Evolutionary conservation across 2,888 invertebrate genomes (phyloP), one percentile per base, ranked within the genome.

Genomic region (Apomyelois bistriatella): DNA sequence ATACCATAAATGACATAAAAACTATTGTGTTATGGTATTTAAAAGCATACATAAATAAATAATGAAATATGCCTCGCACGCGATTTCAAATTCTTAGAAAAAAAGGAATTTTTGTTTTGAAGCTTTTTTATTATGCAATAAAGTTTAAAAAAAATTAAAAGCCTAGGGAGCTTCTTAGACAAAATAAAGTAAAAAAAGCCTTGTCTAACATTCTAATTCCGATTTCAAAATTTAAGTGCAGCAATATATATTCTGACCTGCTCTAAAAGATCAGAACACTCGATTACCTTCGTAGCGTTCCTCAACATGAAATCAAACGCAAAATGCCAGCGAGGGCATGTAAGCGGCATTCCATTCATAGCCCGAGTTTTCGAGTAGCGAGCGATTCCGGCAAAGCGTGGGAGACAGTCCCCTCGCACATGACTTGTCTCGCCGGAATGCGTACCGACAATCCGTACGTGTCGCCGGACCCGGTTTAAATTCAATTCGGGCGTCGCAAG

Each of bases 381-480:
- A 40, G 15, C 38, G 13, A 8, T 40, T 9, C 22, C 22, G 2
- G 15, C 9, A 40, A 12, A 36, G 36, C 12, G 22, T 22, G 12
- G 36, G 16, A 7, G 38, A 40, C 38, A 16, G 38, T 7, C 38
- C 22, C 22, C 22, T 22, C 22, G 22, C 22, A 22, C 43, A 43
- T 30, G 46, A 46, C 46, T 32, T 15, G 46, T 10, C 16, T 15
- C 46, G 46, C 10, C 46, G 46, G 32, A 43, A 43, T 43, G 28
- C 32, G 15, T 12, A 30, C 46, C 13, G 30, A 16, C 17, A 22
- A 22, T 1, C 41, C 48, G 37, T 10, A 43, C 46, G 46, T 46
- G 55, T 13, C 47, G 48, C 28, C 47, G 53, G 41, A 32, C 37
- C n/a, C 47, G 10, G 16, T 35, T 41, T 8, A 53, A 47, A 17